phyloP scores from a whole-genome alignment of 2,888 invertebrate species.

The Coenonympha arcania region DNA sequence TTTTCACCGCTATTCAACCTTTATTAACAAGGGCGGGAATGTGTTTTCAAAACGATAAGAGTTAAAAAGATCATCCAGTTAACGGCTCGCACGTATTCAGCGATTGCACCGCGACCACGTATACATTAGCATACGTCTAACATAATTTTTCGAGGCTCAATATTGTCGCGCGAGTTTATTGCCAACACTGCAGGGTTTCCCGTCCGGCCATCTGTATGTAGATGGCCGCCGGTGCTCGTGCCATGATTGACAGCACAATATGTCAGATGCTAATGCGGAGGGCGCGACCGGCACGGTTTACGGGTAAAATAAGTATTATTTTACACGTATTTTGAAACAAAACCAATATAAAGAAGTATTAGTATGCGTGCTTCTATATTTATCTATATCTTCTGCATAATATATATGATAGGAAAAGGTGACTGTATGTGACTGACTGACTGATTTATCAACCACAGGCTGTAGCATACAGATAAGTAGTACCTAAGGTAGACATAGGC shows the following conservation, averaged over 20 bases:
- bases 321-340: slow-evolving; percentile 10
- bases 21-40: too few relatives aligned
- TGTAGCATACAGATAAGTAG: too few relatives aligned
- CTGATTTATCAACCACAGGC: too few relatives aligned
- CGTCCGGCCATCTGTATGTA: slow-evolving; percentile 46
- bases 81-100: slow-evolving; percentile 1
- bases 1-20: too few relatives aligned
- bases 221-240: slow-evolving; percentile 48
- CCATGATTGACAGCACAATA: slow-evolving; percentile 64
- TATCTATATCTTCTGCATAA: too few relatives aligned
- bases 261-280: slow-evolving; percentile 49
- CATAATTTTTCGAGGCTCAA: slow-evolving; percentile 26
- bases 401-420: too few relatives aligned
- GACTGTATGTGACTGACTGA: too few relatives aligned
- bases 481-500: too few relatives aligned
- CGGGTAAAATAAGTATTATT: too few relatives aligned
- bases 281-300: slow-evolving; percentile 14
- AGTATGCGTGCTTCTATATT: too few relatives aligned
- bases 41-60: too few relatives aligned
- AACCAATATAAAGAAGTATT: too few relatives aligned
- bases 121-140: slow-evolving; percentile 19
- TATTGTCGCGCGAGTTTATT: slow-evolving; percentile 31
- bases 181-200: slow-evolving; percentile 41
- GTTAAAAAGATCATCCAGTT: slow-evolving; percentile 8
- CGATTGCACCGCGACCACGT: slow-evolving; percentile 6